Base-by-base conservation (phyloP, 2,113 vertebrate genomes). In the Galbula dea region DNA sequence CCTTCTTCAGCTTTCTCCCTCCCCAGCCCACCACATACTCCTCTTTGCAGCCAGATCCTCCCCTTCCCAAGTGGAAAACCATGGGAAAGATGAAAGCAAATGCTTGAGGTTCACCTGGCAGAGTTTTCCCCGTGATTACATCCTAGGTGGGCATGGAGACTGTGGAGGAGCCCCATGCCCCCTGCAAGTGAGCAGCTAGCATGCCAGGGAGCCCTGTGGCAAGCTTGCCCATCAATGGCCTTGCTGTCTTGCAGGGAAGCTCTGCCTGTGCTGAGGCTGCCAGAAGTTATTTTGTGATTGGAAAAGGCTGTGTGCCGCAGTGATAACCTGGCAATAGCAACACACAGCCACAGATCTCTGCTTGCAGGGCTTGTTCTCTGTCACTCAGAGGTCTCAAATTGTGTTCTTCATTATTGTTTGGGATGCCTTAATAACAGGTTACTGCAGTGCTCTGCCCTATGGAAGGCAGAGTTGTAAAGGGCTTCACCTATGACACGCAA, bases 261-360 rank as follows among this genome's bases (percentile, higher is more conserved):
- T 32, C 34, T 36, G n/a, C 57, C 48, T 15, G 32, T 13, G 24
- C 21, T 2, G 1, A 46, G 26, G 68, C 29, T 51, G 24, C 46
- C 8, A 7, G 16, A 32, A 57, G 83, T 23, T 66, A 29, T 36
- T 67, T 22, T 41, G 49, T 52, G 62, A n/a, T 6, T 29, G 43
- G 65, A 41, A 21, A 72, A 76, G 45, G 37, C 74, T 84, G 79
- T 27, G 0, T 58, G n/a, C 24, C 80, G 62, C 3, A 3, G 73
- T 6, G 1, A 68, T 45, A 80, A 57, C 58, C 36, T 21, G 41
- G 63, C 9, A 11, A 89, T 30, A 59, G 61, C 55, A 55, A 20
- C 16, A 21, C 18, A 7, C 0, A 1, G 48, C 59, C 4, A 0
- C 3, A 0, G 24, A 21, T 76, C 41, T 37, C 52, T 1, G 0